Evolutionary conservation across 2,113 vertebrate species (phyloP), one percentile per base, ranked within the genome.

Genomic region (Aythya baeri): DNA sequence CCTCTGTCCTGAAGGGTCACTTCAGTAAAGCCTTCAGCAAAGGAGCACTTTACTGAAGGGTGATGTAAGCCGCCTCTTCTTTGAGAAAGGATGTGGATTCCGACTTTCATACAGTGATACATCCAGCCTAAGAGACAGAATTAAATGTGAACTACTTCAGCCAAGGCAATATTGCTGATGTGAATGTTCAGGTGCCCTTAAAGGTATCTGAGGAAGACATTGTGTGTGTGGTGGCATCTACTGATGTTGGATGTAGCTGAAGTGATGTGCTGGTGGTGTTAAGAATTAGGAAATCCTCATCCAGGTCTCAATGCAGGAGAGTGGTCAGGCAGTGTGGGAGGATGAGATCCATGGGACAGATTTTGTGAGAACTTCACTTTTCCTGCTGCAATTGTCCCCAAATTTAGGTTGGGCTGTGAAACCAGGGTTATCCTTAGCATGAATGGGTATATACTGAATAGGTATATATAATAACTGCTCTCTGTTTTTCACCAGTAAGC

Each of bases 301-400:
- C 27, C 13, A 26, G 21, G 25, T 66, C 17, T 41, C 8, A 20
- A 0, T 34, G 25, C 4, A 4, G 29, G 16, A 72, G 13, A 73
- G 36, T n/a, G 36, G 50, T 26, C 9, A 38, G 49, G 38, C 13
- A 32, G n/a, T 5, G 9, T 41, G 46, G 38, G 38, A 74, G 34
- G 29, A n/a, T 66, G 31, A 79, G 38, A 8, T 11, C 54, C 0
- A 0, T 36, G 17, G 17, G 22, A 21, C 22, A 43, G 44, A 23
- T 55, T 34, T 7, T 55, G 25, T 49, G 52, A 61, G 50, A 83
- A 15, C 46, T 43, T 31, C 29, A 5, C 10, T 62, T 68, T 58
- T 57, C 31, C 23, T 34, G 2, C 43, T 75, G 62, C 27, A 31
- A 7, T 80, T 36, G 21, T 49, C 49, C 49, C 41, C 55, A 57